phyloP scores from a whole-genome alignment of 2,797 vertebrate species.

The Paramormyrops hopkinsi region DNA sequence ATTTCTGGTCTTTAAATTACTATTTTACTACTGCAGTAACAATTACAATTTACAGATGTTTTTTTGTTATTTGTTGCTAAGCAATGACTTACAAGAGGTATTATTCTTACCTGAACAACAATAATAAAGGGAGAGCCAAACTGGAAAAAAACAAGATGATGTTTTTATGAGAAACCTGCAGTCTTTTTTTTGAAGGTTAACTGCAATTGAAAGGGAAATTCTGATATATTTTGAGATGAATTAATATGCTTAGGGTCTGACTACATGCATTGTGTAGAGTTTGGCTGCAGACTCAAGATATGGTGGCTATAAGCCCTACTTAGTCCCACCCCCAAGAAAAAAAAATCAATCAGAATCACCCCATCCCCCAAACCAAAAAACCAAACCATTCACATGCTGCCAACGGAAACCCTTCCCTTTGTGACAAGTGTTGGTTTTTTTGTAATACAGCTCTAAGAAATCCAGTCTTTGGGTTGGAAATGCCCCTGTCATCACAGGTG shows the following conservation, averaged over 20 bases:
- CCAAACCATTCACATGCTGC: conserved; percentile 41
- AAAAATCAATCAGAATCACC: conserved; percentile 27
- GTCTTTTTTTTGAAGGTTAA: not conserved
- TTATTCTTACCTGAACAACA: not conserved
- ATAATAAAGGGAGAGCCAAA: not conserved
- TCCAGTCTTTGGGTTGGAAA: not conserved
- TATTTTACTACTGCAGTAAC: not conserved
- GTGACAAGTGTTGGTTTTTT: conserved; percentile 8
- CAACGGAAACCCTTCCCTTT: conserved; percentile 56
- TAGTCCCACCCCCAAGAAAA: not conserved
- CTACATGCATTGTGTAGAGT: not conserved
- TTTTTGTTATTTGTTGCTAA: not conserved
- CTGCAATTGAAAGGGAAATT: not conserved
- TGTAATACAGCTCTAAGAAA: conserved; percentile 28
- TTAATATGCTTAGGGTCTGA: not conserved
- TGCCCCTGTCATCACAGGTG: not conserved
- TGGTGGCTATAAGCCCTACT: not conserved
- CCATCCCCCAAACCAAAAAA: conserved; percentile 22
- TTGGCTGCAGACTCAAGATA: not conserved
- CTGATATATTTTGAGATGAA: not conserved
- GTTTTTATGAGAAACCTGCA: not conserved
- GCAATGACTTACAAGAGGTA: not conserved
- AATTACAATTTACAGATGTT: not conserved
- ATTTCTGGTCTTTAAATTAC: not conserved
- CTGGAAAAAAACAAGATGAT: not conserved